A percentile compares a stretch with the other conserved stretches of the same genome.
Conservation (phyloP, 2,113 vertebrate species). For the Thalassoma bifasciatum region DNA sequence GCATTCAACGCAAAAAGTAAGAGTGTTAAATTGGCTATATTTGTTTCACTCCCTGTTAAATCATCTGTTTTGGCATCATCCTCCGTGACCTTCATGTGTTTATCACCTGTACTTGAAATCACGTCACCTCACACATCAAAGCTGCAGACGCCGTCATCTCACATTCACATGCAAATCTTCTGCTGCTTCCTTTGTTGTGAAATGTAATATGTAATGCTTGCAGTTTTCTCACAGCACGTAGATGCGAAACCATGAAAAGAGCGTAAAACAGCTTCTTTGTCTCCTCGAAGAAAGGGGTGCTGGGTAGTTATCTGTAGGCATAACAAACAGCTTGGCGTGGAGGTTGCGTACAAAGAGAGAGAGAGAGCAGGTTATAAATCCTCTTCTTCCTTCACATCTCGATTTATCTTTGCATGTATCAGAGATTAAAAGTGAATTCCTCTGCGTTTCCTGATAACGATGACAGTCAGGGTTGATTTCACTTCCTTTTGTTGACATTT, state of each 20-base stretch:
- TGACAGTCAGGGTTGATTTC: constrained; percentile 57
- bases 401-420: constrained; percentile 51
- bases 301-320: constrained; percentile 10
- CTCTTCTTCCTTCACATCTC: constrained; percentile 30
- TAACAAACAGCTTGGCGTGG: constrained; percentile 18
- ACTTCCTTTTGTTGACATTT: constrained; percentile 57
- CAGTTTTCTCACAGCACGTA: background rate
- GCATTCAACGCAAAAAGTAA: constrained; percentile 32
- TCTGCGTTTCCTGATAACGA: constrained; percentile 49
- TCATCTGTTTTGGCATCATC: constrained; percentile 21
- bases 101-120: constrained; percentile 23
- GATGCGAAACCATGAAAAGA: constrained; percentile 16
- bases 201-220: constrained; percentile 11
- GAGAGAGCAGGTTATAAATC: constrained; percentile 4
- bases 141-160: background rate
- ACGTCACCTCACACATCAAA: constrained; percentile 39
- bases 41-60: too few species aligned
- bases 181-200: background rate
- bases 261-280: constrained; percentile 4
- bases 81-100: constrained; percentile 24
- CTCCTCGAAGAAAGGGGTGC: constrained; percentile 6
- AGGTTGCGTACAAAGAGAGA: background rate
- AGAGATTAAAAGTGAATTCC: constrained; percentile 50
- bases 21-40: constrained; percentile 2
- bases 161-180: constrained; percentile 3